Conservation (phyloP, 2,113 vertebrate genomes). For the Cnemophilus loriae region DNA sequence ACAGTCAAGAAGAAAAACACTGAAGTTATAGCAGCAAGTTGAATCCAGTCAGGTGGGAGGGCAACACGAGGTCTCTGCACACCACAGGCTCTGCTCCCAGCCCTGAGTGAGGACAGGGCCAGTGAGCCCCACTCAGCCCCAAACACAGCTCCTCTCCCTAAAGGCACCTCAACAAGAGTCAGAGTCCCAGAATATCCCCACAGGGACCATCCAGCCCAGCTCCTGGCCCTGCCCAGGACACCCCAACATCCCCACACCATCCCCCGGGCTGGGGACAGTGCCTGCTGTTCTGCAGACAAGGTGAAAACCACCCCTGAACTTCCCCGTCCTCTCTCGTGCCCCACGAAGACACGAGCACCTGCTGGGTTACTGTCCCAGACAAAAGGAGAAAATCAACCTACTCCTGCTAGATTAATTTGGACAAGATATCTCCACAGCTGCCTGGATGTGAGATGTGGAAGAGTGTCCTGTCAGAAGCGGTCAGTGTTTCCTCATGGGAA, state of each 20-base stretch:
- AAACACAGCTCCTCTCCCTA: not conserved
- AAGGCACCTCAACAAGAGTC: not conserved
- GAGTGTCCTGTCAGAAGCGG: not conserved
- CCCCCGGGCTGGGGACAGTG: not conserved
- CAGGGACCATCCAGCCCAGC: not conserved
- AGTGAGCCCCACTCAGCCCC: not conserved
- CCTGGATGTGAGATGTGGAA: not conserved
- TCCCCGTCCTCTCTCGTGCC: not conserved
- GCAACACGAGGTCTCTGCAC: fast-evolving
- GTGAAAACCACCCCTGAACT: not conserved
- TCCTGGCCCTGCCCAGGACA: not conserved
- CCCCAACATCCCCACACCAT: not conserved
- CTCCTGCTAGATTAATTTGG: not conserved
- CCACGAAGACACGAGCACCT: not conserved
- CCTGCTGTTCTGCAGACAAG: fast-evolving
- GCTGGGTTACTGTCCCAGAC: not conserved
- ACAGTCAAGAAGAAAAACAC: not conserved
- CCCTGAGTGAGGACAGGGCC: not conserved
- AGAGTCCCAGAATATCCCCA: not conserved
- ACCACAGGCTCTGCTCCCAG: fast-evolving
- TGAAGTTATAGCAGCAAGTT: not conserved
- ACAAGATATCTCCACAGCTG: fast-evolving
- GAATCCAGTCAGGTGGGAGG: not conserved
- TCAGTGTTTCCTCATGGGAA: not conserved
- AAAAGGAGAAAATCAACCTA: not conserved